A percentile compares a stretch with the other conserved stretches of the same genome.
Evolutionary conservation across 2,113 vertebrate species (phyloP).

Genomic region (Nycticryphes semicollaris): DNA sequence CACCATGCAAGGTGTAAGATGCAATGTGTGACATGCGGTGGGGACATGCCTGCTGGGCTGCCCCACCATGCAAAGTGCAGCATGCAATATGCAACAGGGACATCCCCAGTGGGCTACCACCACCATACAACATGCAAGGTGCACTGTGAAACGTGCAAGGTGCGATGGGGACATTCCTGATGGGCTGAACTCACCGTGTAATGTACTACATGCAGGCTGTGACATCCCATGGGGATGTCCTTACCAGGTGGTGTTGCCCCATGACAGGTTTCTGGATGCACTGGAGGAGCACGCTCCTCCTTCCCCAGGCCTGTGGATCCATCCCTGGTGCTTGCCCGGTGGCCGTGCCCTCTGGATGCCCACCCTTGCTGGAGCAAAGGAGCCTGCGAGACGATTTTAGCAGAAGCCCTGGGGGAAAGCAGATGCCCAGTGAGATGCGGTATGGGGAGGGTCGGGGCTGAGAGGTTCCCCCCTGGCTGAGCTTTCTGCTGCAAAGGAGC

Average conservation of each 20-base stretch:
- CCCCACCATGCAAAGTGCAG: neutral
- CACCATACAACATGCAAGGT: neutral
- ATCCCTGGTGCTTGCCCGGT: neutral
- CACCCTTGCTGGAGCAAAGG: neutral
- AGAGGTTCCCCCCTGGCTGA: neutral
- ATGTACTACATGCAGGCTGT: neutral
- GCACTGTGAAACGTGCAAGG: neutral
- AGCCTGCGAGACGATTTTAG: neutral
- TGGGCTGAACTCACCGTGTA: neutral
- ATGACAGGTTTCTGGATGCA: neutral
- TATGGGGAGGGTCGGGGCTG: neutral
- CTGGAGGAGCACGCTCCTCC: rapidly evolving
- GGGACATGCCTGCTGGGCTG: neutral
- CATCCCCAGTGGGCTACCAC: neutral
- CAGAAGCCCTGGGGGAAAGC: neutral
- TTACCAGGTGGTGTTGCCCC: neutral
- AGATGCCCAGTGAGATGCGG: neutral
- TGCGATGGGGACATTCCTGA: no score
- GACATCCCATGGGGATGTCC: rapidly evolving
- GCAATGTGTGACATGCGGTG: no score
- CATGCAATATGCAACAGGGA: rapidly evolving
- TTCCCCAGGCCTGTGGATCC: neutral
- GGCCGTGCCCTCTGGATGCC: rapidly evolving
- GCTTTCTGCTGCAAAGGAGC: constrained; percentile 49
- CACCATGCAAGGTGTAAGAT: no score